These are phyloP conservation scores for Pseudanteris insignis DNA, from an alignment of 2,888 invertebrate genomes.

Conservation along the genomic window DNA sequence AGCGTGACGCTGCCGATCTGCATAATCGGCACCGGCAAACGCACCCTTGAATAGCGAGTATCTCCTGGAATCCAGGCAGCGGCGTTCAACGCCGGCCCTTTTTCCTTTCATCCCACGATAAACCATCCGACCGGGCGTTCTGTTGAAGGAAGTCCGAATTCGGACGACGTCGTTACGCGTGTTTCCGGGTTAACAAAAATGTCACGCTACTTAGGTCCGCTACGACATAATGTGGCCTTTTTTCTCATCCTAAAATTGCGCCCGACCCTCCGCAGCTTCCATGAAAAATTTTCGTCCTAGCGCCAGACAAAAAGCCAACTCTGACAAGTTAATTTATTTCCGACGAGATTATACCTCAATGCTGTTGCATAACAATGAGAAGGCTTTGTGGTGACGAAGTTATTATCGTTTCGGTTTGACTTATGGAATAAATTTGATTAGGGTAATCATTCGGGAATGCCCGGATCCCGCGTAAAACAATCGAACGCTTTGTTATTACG, in stretches of 20 bases:
- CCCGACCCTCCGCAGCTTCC: too few relatives aligned
- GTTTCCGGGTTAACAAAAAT: constrained; percentile 26
- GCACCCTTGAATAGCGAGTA: constrained; percentile 2
- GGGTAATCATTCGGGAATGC: too few relatives aligned
- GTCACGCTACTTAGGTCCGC: constrained; percentile 25
- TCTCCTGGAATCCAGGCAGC: neutral
- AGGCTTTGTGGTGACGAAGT: too few relatives aligned
- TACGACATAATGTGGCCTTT: constrained; percentile 1
- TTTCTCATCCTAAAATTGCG: neutral
- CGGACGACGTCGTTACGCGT: constrained; percentile 27
- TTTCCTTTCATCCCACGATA: neutral
- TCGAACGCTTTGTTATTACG: too few relatives aligned
- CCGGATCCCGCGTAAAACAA: too few relatives aligned
- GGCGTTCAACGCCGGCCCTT: neutral
- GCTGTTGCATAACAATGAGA: too few relatives aligned
- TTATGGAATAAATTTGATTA: too few relatives aligned
- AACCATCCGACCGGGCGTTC: neutral
- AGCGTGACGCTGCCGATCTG: constrained; percentile 27
- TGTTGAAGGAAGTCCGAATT: constrained; percentile 36
- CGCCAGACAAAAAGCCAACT: too few relatives aligned
- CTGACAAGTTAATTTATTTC: too few relatives aligned
- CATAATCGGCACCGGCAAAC: constrained; percentile 13
- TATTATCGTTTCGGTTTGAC: too few relatives aligned
- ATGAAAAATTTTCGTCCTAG: too few relatives aligned
- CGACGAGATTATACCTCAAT: too few relatives aligned